These are phyloP conservation scores for Lamellibrachia luymesi DNA, from an alignment of 1,140 invertebrate genomes.

Conservation along the genomic window DNA sequence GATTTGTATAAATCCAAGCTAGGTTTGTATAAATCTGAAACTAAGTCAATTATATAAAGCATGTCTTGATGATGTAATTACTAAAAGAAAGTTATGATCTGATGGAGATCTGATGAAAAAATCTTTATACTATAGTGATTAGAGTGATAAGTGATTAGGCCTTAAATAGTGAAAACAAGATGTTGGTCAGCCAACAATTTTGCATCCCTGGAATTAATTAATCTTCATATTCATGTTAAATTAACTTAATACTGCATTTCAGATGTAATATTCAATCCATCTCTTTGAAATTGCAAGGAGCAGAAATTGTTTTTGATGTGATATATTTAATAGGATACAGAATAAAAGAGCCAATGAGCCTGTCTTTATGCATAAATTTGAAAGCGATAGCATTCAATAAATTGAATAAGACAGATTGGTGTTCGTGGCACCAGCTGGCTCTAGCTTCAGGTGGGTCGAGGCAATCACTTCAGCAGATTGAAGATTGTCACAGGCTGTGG, in stretches of 20 bases:
- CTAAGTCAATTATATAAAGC: not conserved
- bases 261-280: not conserved
- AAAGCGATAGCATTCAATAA: not conserved
- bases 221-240: not conserved
- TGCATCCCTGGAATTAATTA: not conserved
- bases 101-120: not conserved
- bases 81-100: too few species aligned
- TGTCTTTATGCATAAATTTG: not conserved
- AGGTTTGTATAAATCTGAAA: not conserved
- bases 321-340: not conserved
- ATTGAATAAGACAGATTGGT: not conserved
- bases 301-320: not conserved
- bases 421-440: too few species aligned
- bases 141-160: not conserved
- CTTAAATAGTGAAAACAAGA: not conserved
- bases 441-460: too few species aligned
- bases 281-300: not conserved
- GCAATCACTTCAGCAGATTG: too few species aligned
- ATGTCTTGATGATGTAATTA: not conserved
- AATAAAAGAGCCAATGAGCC: not conserved
- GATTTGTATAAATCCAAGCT: not conserved
- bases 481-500: too few species aligned
- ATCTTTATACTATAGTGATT: not conserved
- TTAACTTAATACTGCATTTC: not conserved
- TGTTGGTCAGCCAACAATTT: not conserved